Evolutionary conservation across 2,797 vertebrate species (phyloP).

Genomic region (Rhodeus uyekii): DNA sequence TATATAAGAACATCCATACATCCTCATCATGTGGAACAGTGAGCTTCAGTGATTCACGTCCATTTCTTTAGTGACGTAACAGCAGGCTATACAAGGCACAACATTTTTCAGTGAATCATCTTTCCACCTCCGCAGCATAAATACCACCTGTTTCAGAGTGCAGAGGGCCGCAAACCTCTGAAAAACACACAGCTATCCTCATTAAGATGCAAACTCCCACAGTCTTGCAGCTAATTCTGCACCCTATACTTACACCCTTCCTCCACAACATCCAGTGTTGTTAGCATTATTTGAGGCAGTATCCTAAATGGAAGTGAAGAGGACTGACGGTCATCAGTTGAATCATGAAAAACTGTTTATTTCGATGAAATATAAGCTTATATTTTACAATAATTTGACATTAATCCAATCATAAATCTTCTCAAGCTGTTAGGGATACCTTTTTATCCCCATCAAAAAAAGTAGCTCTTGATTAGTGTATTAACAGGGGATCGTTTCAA

Average conservation of each 20-base stretch:
- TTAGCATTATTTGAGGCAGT: constrained; percentile 36
- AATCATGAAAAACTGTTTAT: neutral
- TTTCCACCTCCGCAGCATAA: constrained; percentile 58
- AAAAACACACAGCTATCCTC: constrained; percentile 48
- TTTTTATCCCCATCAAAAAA: constrained; percentile 7
- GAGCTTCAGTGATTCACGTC: constrained; percentile 49
- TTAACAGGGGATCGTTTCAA: neutral
- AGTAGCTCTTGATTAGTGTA: constrained; percentile 13
- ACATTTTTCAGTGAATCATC: constrained; percentile 58
- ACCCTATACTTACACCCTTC: constrained; percentile 27
- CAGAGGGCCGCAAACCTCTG: constrained; percentile 30
- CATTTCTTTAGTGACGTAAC: constrained; percentile 48
- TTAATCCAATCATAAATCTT: constrained; percentile 29
- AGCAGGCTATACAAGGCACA: constrained; percentile 51
- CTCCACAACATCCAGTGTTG: constrained; percentile 25
- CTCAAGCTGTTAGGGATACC: neutral
- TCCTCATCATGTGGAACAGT: constrained; percentile 24
- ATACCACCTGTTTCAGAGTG: constrained; percentile 60
- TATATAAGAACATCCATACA: neutral
- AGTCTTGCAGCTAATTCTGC: constrained; percentile 49
- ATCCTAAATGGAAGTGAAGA: neutral
- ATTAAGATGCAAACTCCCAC: constrained; percentile 54
- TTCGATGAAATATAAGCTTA: neutral
- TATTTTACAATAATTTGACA: constrained; percentile 19
- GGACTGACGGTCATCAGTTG: neutral